A percentile compares a stretch with the other conserved stretches of the same genome.
phyloP scores from a whole-genome alignment of 2,113 vertebrate species.

The Amazona vittata region DNA sequence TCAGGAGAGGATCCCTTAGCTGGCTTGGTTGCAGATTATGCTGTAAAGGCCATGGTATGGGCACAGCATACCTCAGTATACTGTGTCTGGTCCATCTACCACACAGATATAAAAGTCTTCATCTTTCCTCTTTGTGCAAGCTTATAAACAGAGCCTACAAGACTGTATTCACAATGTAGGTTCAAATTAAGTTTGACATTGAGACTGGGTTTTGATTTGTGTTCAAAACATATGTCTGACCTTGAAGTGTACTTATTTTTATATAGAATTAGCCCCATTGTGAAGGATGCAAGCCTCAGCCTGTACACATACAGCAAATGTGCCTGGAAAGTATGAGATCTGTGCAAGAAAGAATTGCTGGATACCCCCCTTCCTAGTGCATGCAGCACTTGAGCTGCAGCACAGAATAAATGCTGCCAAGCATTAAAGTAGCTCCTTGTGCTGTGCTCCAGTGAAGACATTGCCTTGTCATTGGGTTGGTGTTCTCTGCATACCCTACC shows the following conservation, averaged over 20 bases:
- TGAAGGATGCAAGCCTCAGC: not conserved
- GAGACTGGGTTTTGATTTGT: not conserved
- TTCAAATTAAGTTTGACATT: not conserved
- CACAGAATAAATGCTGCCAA: not conserved
- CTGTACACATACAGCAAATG: fast-evolving
- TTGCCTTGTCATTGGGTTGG: not conserved
- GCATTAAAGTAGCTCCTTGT: fast-evolving
- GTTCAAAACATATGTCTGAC: not conserved
- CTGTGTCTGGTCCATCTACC: not conserved
- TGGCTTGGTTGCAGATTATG: not conserved
- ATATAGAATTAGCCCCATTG: not conserved
- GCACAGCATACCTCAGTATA: fast-evolving
- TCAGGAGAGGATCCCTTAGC: not conserved
- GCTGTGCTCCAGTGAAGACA: not conserved
- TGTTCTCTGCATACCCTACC: fast-evolving
- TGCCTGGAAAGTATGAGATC: fast-evolving
- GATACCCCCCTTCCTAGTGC: fast-evolving
- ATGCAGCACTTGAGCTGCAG: not conserved
- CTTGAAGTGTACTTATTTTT: not conserved
- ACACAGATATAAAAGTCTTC: not conserved
- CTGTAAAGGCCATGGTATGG: not conserved
- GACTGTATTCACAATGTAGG: not conserved
- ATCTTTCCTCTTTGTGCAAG: not conserved
- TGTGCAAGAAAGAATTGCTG: not conserved
- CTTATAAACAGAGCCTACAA: not conserved